Conservation (phyloP, 2,888 invertebrate genomes). For the Harpalus rubripes region DNA sequence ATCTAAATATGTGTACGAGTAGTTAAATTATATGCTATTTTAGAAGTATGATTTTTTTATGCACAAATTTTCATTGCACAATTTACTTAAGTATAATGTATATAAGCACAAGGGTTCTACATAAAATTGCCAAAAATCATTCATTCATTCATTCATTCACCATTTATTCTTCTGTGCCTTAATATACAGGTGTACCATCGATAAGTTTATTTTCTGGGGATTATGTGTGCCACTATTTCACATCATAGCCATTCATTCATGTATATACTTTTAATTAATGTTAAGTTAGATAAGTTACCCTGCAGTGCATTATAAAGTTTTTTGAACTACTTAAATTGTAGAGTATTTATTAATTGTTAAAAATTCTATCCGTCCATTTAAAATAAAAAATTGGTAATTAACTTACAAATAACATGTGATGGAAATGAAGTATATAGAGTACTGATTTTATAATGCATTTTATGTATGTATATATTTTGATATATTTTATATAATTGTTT, state of each 20-base stretch:
- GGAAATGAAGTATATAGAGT: conserved; percentile 10
- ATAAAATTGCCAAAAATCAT: conserved; percentile 16
- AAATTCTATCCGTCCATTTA: conserved; percentile 23
- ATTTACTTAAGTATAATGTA: neutral
- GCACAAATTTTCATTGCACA: neutral
- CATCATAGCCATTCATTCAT: conserved; percentile 37
- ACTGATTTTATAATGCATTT: conserved; percentile 47
- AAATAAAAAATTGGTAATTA: conserved; percentile 14
- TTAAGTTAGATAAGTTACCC: neutral
- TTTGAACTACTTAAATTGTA: neutral
- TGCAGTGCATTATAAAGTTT: neutral
- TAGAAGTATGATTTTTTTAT: neutral
- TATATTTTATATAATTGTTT: conserved; percentile 37
- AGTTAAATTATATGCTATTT: neutral
- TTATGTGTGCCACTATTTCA: conserved; percentile 16
- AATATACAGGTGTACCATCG: conserved; percentile 3
- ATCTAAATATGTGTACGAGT: no score
- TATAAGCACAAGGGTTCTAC: neutral
- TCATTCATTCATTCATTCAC: neutral
- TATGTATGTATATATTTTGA: conserved; percentile 44
- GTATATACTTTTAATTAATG: neutral
- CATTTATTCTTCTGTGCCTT: conserved; percentile 2
- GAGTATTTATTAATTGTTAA: neutral
- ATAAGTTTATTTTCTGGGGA: conserved; percentile 32
- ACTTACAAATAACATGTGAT: conserved; percentile 34